phyloP scores from a whole-genome alignment of 2,797 vertebrate genomes.

The Hippopotamyrus pictus region DNA sequence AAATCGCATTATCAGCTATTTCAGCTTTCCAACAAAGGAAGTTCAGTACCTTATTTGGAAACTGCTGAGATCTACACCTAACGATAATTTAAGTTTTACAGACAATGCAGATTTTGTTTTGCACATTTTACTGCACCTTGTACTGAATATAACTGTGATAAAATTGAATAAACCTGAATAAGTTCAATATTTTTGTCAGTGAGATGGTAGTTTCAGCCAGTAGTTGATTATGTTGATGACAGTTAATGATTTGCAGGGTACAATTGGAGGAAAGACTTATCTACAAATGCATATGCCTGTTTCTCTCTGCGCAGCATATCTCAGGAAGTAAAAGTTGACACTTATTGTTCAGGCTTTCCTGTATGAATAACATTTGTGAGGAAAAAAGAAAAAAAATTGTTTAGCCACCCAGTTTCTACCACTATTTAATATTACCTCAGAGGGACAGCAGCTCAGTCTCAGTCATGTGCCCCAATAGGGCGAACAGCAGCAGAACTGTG shows the following conservation, averaged over 20 bases:
- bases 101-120: not conserved
- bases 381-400: not conserved
- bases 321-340: not conserved
- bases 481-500: not conserved
- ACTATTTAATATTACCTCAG: not conserved
- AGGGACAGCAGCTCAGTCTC: not conserved
- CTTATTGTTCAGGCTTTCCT: constrained; percentile 8
- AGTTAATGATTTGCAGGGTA: not conserved
- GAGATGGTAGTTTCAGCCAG: not conserved
- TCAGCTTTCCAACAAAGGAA: not conserved
- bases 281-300: not conserved
- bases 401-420: not conserved
- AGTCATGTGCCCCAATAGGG: not conserved
- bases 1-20: not conserved
- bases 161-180: not conserved
- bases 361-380: not conserved
- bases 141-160: not conserved
- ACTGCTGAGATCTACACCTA: not conserved
- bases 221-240: not conserved
- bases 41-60: not conserved
- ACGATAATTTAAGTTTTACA: not conserved
- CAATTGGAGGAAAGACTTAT: constrained; percentile 4
- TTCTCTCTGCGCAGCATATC: not conserved
- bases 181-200: not conserved
- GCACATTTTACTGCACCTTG: not conserved